Base-by-base conservation (phyloP, 2,797 vertebrate species). In the Hippopotamyrus pictus region DNA sequence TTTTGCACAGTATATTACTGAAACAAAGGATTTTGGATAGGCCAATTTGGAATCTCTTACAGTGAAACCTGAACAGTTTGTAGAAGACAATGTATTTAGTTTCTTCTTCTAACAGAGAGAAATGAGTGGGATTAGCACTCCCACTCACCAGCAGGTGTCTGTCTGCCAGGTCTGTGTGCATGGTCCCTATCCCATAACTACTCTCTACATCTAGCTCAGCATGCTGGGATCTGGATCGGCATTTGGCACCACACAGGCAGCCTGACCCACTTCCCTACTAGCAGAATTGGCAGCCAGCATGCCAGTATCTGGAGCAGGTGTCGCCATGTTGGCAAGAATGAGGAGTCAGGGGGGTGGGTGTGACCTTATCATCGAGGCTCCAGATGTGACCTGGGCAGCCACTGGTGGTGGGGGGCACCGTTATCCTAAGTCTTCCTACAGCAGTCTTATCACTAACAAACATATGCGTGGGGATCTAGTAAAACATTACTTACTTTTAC, bases 201-300 rank as follows among this genome's bases (percentile, higher is more conserved):
- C 73, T 41, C 73, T 79, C 73, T 79, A 44, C 73, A 79, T 79
- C 51, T 17, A 33, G 29, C 89, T 86, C 29, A 44, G 83, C 88
- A 86, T 65, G 82, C 83, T 51, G 88, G 83, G 88, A 69, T 14
- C 33, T 37, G 69, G 69, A 82, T 37, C 73, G 29, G 17, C 87
- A 48, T 44, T 73, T 76, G 87, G 11, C 51, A 37, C 37, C 73
- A 57, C 69, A 37, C 76, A 29, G 76, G 53, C 82, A 41, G 29
- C 83, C 89, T 89, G 89, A 89, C 89, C 89, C 57, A 86, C 57
- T 86, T 89, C 88, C 88, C 33, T 29, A 54, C 76, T 84, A 59
- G 53, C 79, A 62, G 87, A 37, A 41, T 53, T 33, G 88, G 87
- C 62, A 54, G 48, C 7, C 69, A 53, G 73, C 17, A 41, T 79